These are phyloP conservation scores for Noturus placidus DNA, from an alignment of 2,113 vertebrate genomes.

Conservation along the genomic window DNA sequence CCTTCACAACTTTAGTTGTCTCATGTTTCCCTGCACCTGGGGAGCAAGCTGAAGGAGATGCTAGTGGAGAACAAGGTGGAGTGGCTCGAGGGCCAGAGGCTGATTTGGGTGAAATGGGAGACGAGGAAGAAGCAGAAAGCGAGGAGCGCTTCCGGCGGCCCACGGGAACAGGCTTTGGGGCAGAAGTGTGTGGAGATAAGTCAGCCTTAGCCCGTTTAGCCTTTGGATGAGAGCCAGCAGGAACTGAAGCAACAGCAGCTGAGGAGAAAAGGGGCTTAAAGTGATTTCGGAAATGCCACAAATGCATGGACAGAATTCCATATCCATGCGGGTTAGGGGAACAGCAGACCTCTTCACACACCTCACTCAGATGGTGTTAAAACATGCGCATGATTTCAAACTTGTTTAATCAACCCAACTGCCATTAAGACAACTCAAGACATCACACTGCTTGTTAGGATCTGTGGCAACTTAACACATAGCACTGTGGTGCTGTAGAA, in stretches of 20 bases:
- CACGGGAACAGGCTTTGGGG: constrained; percentile 70
- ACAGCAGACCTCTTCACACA: constrained; percentile 8
- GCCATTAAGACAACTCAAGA: neutral
- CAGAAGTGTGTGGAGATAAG: constrained; percentile 59
- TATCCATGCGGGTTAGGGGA: constrained; percentile 67
- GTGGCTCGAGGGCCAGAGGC: constrained; percentile 58
- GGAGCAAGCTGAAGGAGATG: constrained; percentile 56
- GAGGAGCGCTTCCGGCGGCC: constrained; percentile 73
- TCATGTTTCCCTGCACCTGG: constrained; percentile 62
- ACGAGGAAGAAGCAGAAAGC: constrained; percentile 71
- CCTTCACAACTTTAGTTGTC: constrained; percentile 73
- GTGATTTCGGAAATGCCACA: constrained; percentile 50
- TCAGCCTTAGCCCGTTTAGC: constrained; percentile 71
- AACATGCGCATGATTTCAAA: constrained; percentile 23
- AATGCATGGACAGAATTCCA: constrained; percentile 24
- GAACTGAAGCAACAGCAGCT: constrained; percentile 68
- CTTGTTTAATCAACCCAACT: neutral
- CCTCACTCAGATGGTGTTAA: constrained; percentile 28
- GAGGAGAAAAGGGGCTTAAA: constrained; percentile 59
- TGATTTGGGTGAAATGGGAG: constrained; percentile 72
- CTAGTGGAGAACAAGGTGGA: constrained; percentile 64
- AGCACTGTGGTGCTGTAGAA: neutral
- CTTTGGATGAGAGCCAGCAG: constrained; percentile 72
- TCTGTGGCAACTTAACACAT: neutral
- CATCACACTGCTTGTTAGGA: neutral